A percentile compares a stretch with the other conserved stretches of the same genome.
phyloP scores from a whole-genome alignment of 2,113 vertebrate genomes.

The Nasalis larvatus region DNA sequence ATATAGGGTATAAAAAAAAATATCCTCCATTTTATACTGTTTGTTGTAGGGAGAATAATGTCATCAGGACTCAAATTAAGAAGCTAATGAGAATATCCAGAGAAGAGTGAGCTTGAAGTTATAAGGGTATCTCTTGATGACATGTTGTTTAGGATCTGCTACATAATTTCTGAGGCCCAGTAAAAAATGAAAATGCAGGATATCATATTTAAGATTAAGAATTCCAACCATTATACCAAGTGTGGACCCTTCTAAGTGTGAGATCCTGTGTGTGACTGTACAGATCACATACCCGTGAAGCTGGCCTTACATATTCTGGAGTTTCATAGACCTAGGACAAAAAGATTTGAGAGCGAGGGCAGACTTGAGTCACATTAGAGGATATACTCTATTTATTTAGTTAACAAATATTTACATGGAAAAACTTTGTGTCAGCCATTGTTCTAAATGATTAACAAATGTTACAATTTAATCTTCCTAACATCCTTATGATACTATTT shows the following conservation, averaged over 20 bases:
- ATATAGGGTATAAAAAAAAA: too few species aligned
- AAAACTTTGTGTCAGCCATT: not conserved
- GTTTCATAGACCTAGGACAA: not conserved
- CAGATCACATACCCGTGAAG: not conserved
- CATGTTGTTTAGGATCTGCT: not conserved
- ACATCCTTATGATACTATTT: not conserved
- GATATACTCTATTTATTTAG: not conserved
- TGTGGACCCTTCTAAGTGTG: not conserved
- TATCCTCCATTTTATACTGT: not conserved
- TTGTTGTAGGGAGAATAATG: not conserved
- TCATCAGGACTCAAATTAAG: not conserved
- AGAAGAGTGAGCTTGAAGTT: not conserved
- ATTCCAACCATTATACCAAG: not conserved
- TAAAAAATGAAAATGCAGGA: not conserved
- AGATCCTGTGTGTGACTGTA: fast-evolving
- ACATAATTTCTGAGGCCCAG: not conserved
- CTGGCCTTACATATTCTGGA: not conserved
- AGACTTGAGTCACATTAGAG: not conserved
- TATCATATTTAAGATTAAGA: not conserved
- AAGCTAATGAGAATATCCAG: not conserved
- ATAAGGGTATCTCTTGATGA: not conserved
- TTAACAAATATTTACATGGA: not conserved
- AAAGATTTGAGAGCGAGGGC: not conserved
- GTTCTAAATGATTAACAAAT: not conserved
- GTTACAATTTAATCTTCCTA: not conserved